Percentiles rank a stretch among this genome's conserved stretches.
Evolutionary conservation across 2,113 vertebrate species (phyloP).

Genomic region (Peromyscus polionotus): DNA sequence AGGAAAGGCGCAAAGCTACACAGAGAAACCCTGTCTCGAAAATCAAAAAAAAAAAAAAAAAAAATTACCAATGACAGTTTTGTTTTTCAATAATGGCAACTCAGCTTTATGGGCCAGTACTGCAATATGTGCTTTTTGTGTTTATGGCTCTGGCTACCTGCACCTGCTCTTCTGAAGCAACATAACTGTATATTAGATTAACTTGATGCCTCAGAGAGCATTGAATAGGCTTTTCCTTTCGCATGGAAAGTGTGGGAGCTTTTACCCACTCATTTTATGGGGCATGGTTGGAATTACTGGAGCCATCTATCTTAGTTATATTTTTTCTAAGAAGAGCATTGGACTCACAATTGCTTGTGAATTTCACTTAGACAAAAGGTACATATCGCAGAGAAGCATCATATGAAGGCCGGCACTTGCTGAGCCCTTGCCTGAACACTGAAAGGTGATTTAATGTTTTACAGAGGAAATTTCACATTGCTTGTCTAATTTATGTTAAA

Average conservation of each 20-base stretch:
- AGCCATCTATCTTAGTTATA: background rate
- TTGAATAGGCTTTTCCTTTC: background rate
- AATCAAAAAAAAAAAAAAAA: too few species aligned
- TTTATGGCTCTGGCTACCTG: background rate
- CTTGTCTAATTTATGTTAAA: slow-evolving; percentile 11
- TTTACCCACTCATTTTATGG: background rate
- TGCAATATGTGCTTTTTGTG: background rate
- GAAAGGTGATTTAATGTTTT: background rate
- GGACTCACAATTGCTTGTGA: background rate
- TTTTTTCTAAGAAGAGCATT: background rate
- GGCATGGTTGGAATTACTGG: too few species aligned
- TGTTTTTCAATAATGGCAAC: background rate
- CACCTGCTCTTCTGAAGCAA: background rate
- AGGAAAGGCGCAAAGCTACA: too few species aligned
- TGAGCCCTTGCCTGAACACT: background rate
- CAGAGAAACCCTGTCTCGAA: too few species aligned
- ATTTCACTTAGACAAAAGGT: slow-evolving; percentile 19
- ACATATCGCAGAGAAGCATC: background rate
- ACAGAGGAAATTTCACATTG: background rate
- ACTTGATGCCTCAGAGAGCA: background rate
- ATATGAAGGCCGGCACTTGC: background rate
- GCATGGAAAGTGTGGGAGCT: background rate
- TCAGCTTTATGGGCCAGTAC: background rate
- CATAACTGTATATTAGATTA: background rate
- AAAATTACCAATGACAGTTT: background rate